Evolutionary conservation across 64 coral and sea anemone genomes (phyloP), one percentile per base, ranked within the genome.

Genomic region (Exaiptasia diaphana): DNA sequence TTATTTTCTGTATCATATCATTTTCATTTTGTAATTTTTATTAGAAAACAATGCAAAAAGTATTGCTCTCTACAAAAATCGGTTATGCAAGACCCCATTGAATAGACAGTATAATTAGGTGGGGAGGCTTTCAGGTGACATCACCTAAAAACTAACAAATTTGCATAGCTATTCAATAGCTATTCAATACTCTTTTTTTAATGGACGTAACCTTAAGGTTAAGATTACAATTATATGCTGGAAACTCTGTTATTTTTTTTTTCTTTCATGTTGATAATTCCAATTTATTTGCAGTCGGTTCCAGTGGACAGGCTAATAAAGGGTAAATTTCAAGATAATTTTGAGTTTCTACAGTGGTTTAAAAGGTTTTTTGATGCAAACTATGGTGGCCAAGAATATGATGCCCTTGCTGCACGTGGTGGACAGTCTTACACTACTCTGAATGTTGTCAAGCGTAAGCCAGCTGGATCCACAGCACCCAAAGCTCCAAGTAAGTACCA

Each of bases 351-450:
- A 36, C 95, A 99, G 57, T 99, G 95, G 95, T 99, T 99, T 74
- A 99, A 99, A 42, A 99, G 84, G 39, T 99, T 99, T 61, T 99
- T 99, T 81, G 95, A 99, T 89, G 95, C 95, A 26, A 99, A 99
- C 80, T 99, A 99, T 61, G 71, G 50, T 75, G 95, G 95, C 0
- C 90, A 87, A 34, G 90, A 78, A 7, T 99, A 99, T 70, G 90
- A 99, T 45, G 78, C 95, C 42, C 74, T 99, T 5, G 75, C 7
- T 17, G 85, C 89, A 68, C 85, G 95, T 30, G 72, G 83, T 69
- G 95, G 95, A 9, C 85, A 92, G 50, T 79, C 80, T 50, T 89
- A 92, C 21, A 55, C 85, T 31, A 75, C 73, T 53, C 38, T 75
- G 54, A 82, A 89, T 80, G 86, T 83, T 30, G 13, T 85, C 26